Evolutionary conservation across 2,113 vertebrate species (phyloP).

Genomic region (Cebidichthys violaceus): DNA sequence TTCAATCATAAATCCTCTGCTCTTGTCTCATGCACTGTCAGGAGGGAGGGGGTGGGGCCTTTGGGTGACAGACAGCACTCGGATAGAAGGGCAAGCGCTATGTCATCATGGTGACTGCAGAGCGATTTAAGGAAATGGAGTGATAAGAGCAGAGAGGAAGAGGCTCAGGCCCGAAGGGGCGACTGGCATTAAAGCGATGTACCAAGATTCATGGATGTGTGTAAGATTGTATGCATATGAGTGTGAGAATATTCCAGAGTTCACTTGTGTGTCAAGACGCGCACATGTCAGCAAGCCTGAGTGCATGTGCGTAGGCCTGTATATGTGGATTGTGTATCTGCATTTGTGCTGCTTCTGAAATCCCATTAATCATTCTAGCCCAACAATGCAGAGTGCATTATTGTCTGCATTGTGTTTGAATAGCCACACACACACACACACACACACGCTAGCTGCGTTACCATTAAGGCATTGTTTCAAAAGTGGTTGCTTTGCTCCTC

Average conservation of each 20-base stretch:
- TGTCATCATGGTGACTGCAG: conserved; percentile 75
- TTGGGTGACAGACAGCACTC: conserved; percentile 68
- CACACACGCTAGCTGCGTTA: conserved; percentile 59
- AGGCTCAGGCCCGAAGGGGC: conserved; percentile 74
- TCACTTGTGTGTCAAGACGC: conserved; percentile 32
- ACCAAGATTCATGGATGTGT: conserved; percentile 53
- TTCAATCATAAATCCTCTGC: conserved; percentile 40
- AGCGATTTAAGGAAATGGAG: conserved; percentile 77
- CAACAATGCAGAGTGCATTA: conserved; percentile 9
- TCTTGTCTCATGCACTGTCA: conserved; percentile 41
- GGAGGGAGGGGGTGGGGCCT: conserved; percentile 46
- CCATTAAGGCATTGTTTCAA: conserved; percentile 76
- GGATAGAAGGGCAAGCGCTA: conserved; percentile 71
- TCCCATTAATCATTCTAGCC: conserved; percentile 27
- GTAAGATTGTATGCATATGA: conserved; percentile 42
- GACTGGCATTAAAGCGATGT: conserved; percentile 77
- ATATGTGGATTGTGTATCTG: conserved; percentile 13
- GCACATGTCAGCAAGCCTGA: conserved; percentile 30
- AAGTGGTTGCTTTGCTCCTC: conserved; percentile 72
- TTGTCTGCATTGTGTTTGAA: conserved; percentile 13
- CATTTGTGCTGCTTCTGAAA: conserved; percentile 25
- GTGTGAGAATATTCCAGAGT: conserved; percentile 41
- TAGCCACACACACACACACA: conserved; percentile 30
- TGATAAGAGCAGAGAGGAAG: conserved; percentile 78
- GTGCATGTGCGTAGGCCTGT: conserved; percentile 23